Base-by-base conservation (phyloP, 1,140 invertebrate genomes). In the Oedothorax gibbosus region DNA sequence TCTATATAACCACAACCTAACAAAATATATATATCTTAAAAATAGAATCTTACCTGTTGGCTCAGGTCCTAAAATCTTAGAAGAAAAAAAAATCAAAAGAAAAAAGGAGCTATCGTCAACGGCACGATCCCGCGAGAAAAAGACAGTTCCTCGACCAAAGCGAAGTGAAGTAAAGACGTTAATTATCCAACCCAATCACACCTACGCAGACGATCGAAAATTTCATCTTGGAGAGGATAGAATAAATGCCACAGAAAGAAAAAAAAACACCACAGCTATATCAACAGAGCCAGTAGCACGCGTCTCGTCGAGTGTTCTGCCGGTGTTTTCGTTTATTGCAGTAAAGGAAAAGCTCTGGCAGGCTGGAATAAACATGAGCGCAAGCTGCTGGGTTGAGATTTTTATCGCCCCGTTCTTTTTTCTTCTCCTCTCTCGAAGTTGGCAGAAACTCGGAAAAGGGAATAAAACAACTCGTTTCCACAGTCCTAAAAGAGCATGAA, bases 41-140 rank as follows among this genome's bases (percentile, higher is more conserved):
- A 77, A 77, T 77, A 77, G 75, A 18, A 35, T 20, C 75, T 77
- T 77, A 77, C 75, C 75, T 77, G 57, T 77, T 77, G 75, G 75
- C 75, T 7, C 12, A 10, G 51, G 7, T 64, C 56, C 75, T 62
- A 77, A 56, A 56, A 64, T 14, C 49, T 77, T 12, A 56, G 53
- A 7, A 35, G 20, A 50, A 71, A 71, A 71, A 60, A n/a, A 14
- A 11, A 11, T n/a, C 73, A 57, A 21, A 49, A 77, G 9, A 14
- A 35, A 51, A 64, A 62, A 62, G 51, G 12, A 56, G 35, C 20
- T 7, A 77, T 51, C 57, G 75, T 49, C 57, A 77, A 15, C 56
- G 75, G 12, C 60, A 77, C 75, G 75, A 64, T 62, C 35, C 35
- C 75, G n/a, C 75, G 75, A 50, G 75, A 62, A 60, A 77, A 65